phyloP scores from a whole-genome alignment of 2,113 vertebrate species.

The Cephalopholis sonnerati region DNA sequence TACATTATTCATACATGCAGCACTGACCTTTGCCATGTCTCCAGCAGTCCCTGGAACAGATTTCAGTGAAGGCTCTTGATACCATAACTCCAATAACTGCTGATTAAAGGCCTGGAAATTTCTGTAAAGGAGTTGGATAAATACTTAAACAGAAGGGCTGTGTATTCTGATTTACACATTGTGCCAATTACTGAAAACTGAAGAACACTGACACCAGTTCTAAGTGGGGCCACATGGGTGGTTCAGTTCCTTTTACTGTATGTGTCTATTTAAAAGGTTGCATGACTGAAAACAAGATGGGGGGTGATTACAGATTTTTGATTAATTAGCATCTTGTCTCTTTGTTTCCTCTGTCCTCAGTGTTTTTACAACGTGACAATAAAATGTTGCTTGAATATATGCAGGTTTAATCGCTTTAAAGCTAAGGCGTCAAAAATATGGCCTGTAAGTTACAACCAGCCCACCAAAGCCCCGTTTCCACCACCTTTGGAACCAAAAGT shows the following conservation, averaged over 20 bases:
- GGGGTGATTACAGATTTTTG: no score
- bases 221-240: not conserved
- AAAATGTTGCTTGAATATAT: not conserved
- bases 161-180: not conserved
- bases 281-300: no score
- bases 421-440: no score
- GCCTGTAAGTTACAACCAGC: no score
- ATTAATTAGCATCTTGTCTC: no score
- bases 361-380: not conserved
- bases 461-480: no score
- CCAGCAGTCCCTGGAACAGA: slow-evolving; percentile 89
- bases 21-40: slow-evolving; percentile 89
- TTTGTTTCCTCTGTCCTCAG: not conserved
- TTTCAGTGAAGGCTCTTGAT: slow-evolving; percentile 86
- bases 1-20: slow-evolving; percentile 10
- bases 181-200: not conserved
- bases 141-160: not conserved
- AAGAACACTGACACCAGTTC: not conserved
- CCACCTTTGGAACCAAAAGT: no score
- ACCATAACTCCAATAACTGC: slow-evolving; percentile 89
- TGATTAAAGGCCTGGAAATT: slow-evolving; percentile 91
- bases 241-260: no score
- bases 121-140: slow-evolving; percentile 75
- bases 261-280: no score
- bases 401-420: not conserved